Percentiles rank a stretch among this genome's conserved stretches.
These are phyloP conservation scores for Corydoras sp. DNA, from an alignment of 2,113 vertebrate genomes.

Conservation along the genomic window DNA sequence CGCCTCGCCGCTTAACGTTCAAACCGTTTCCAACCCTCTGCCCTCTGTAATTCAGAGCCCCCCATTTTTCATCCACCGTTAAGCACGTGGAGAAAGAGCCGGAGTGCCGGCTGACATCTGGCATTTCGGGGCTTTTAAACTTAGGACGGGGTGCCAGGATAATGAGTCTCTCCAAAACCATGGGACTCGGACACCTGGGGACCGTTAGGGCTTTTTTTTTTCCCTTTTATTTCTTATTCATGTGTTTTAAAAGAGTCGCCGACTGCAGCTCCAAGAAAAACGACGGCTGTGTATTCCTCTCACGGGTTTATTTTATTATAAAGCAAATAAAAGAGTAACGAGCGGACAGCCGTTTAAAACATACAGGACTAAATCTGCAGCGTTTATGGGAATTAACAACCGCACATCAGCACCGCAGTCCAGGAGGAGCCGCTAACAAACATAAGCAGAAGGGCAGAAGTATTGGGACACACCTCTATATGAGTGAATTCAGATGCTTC, in stretches of 20 bases:
- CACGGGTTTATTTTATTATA: no score
- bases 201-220: not conserved
- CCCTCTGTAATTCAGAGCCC: slow-evolving; percentile 27
- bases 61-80: slow-evolving; percentile 38
- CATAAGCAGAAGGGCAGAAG: no score
- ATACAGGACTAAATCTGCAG: no score
- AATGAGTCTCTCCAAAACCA: not conserved
- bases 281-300: no score
- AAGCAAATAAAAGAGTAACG: no score
- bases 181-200: not conserved
- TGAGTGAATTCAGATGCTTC: no score
- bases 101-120: slow-evolving; percentile 7
- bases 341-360: no score
- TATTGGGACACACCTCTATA: no score
- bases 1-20: not conserved
- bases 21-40: not conserved
- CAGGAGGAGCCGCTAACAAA: no score
- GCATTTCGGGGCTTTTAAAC: slow-evolving; percentile 26
- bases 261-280: not conserved
- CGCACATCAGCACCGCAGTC: no score
- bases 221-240: not conserved
- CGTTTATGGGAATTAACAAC: no score
- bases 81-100: slow-evolving; percentile 3
- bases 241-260: not conserved
- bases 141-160: not conserved